Evolutionary conservation across 2,797 vertebrate genomes (phyloP), one percentile per base, ranked within the genome.

Genomic region (Danio kyathit): DNA sequence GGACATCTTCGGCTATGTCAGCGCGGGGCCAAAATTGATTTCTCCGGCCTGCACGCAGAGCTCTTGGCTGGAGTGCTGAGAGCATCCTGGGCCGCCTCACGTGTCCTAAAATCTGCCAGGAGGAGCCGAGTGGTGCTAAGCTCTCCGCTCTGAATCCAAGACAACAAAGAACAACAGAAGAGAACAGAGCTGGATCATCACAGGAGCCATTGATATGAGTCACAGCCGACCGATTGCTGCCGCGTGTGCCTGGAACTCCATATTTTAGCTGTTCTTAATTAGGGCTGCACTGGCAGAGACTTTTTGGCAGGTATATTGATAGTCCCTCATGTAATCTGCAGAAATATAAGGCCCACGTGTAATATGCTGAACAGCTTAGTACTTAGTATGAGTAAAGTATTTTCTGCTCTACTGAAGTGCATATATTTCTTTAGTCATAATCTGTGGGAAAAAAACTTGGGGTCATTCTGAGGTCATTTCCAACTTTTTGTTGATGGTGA

Each of bases 41-140:
- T 78, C 49, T 73, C 44, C 54, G n/a, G 43, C 43, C 52, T 78
- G 51, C 51, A 40, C 49, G 17, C 44, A 52, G 63, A 67, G 43
- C 65, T 60, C 65, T 76, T 56, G 74, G 74, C 46, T 59, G 51
- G 12, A 41, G 41, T 1, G 5, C 16, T 2, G 1, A 60, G 16
- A 7, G 5, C 65, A 49, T 21, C 65, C 59, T 17, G 19, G 65
- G 19, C 51, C 41, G 5, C 38, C 43, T 71, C 66, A 82, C 59
- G 64, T 82, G 81, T 65, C 10, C 43, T 49, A 19, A 76, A 73
- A 64, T 72, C 66, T 73, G 67, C 51, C 75, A 69, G 81, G 49
- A 52, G 12, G 69, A 72, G 13, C 29, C 51, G 52, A 72, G 54
- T 3, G 13, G 65, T 66, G 49, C 73, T 69, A 54, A 63, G 54